Base-by-base conservation (phyloP, 92 coral and sea anemone genomes). In the Umimayanthus chanpuru region DNA sequence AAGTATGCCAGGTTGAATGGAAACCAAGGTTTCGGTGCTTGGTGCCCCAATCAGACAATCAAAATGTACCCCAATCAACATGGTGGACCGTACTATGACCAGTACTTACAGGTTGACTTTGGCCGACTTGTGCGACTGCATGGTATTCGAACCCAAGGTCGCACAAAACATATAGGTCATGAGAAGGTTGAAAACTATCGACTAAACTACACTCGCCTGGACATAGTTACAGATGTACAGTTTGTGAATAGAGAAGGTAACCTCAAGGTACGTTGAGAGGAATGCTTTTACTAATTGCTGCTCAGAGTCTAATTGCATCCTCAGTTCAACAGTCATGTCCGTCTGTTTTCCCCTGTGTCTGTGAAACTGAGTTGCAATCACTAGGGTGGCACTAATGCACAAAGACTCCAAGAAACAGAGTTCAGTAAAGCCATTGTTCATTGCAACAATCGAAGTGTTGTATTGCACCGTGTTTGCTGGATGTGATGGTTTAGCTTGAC, bases 61-160 rank as follows among this genome's bases (percentile, higher is more conserved):
- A 44, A n/a, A 44, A 58, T 88, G 87, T 76, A 82, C 77, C 81
- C 73, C 1, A 29, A 66, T 39, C 1, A 12, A 25, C 71, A 92
- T 3, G 81, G 88, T 61, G 93, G 90, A 3, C 92, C 92, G 12
- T 79, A 90, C 83, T 81, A 85, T 70, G 80, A 82, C 76, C 92
- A 96, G 88, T 96, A 78, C 67, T 65, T 88, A 44, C 94, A 92
- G 87, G 83, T 96, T 15, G 58, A 81, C 16, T 79, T 96, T 41
- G 76, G 73, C 26, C 79, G 30, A 20, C 86, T 87, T 6, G 58
- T 91, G 39, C 91, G 93, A 77, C 80, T 96, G 15, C 89, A 84
- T 9, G 95, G 90, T 9, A 93, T 96, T 77, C 91, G 82, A 38
- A 91, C 92, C 23, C 94, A 96, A 56, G 99, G 98, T 11, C 85